These are phyloP conservation scores for Malurus elegans DNA, from an alignment of 2,113 vertebrate species.

Conservation along the genomic window DNA sequence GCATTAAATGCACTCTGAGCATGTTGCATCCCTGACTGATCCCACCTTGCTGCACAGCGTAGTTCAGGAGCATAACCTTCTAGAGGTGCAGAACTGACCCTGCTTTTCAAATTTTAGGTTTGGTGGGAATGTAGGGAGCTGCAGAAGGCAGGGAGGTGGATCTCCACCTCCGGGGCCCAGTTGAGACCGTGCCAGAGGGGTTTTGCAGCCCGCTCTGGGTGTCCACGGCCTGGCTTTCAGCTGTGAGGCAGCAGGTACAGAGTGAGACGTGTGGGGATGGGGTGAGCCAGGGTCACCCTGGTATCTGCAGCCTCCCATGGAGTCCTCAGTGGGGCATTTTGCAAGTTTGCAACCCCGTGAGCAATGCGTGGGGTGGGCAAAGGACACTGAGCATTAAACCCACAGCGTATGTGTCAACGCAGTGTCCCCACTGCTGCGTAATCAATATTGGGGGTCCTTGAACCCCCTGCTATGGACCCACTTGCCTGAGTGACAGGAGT, in stretches of 20 bases:
- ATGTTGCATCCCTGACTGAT: neutral
- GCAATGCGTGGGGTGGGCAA: too few species aligned
- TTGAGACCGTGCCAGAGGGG: neutral
- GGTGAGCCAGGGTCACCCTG: neutral
- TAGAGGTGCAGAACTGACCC: neutral
- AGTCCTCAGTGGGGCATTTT: neutral
- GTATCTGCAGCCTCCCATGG: neutral
- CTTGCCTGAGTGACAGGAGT: neutral
- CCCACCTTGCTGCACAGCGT: rapidly evolving
- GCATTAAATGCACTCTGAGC: neutral
- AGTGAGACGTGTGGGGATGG: neutral
- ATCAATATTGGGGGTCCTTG: rapidly evolving
- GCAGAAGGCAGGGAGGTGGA: rapidly evolving
- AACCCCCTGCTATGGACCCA: rapidly evolving
- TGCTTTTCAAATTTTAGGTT: too few species aligned
- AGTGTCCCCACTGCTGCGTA: neutral
- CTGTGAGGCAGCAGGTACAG: neutral
- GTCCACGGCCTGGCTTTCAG: neutral
- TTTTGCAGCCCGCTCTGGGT: neutral
- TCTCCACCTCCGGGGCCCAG: rapidly evolving
- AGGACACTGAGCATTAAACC: neutral
- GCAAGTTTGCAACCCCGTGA: neutral
- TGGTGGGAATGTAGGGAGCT: neutral
- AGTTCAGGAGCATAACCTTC: neutral
- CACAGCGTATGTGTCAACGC: neutral